Conservation (phyloP, 2,113 vertebrate genomes). For the Heliornis fulica region DNA sequence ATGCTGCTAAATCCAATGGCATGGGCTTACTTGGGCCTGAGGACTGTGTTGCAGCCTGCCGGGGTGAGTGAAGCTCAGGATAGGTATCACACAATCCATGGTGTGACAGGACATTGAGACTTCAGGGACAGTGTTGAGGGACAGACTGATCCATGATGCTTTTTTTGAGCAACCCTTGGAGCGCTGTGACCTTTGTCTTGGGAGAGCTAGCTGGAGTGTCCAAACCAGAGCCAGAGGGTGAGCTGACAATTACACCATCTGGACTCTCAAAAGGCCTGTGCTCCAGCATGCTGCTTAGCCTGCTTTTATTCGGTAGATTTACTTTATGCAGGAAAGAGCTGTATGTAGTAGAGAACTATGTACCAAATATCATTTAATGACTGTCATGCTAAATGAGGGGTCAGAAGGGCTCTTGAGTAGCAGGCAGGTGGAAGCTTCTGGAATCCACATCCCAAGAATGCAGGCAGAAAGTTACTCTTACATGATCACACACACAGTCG, state of each 20-base stretch:
- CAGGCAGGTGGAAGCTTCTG: background rate
- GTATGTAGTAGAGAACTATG: background rate
- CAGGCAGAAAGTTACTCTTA: background rate
- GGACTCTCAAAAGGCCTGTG: background rate
- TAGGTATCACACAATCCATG: background rate
- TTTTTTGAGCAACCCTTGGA: background rate
- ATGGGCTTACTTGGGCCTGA: accelerated
- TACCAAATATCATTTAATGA: background rate
- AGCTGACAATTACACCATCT: background rate
- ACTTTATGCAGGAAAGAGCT: background rate
- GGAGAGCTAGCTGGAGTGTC: background rate
- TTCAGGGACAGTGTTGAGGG: background rate
- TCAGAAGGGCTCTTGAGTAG: background rate
- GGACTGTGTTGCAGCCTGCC: background rate
- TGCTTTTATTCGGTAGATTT: background rate
- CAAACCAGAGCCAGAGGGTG: background rate
- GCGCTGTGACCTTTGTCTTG: background rate
- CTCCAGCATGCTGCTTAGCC: background rate
- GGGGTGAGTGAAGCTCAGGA: background rate
- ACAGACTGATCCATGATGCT: background rate
- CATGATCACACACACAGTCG: too few relatives aligned
- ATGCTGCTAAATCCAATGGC: background rate
- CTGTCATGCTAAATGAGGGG: background rate
- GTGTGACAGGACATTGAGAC: background rate
- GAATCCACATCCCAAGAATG: background rate